These are phyloP conservation scores for Cryptophagus acutangulus DNA, from an alignment of 2,888 invertebrate species.

Conservation along the genomic window DNA sequence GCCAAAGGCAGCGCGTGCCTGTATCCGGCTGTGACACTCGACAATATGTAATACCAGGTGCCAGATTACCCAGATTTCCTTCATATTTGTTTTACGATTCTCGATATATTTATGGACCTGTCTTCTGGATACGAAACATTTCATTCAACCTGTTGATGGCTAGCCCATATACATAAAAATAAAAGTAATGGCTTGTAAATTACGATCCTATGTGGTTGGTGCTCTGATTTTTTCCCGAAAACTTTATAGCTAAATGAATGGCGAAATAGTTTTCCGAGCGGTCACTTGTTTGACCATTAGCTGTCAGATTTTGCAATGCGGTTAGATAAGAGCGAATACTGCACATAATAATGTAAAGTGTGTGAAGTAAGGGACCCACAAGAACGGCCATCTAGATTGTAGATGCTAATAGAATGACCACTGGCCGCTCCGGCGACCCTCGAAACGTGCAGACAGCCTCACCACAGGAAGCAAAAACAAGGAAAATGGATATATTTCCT, in stretches of 20 bases:
- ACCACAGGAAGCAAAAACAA: constrained; percentile 47
- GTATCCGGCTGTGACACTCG: constrained; percentile 34
- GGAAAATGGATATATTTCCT: constrained; percentile 49
- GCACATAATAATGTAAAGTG: constrained; percentile 42
- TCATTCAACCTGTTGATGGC: constrained; percentile 26
- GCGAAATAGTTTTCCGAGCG: constrained; percentile 14
- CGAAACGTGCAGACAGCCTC: constrained; percentile 29
- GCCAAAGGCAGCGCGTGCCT: constrained; percentile 35
- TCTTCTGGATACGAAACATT: constrained; percentile 24
- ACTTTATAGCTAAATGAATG: too few relatives aligned
- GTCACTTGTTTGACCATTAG: constrained; percentile 23
- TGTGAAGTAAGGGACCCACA: constrained; percentile 44
- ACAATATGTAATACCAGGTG: constrained; percentile 38
- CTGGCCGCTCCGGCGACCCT: constrained; percentile 41
- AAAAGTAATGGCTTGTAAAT: too few relatives aligned
- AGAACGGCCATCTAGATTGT: constrained; percentile 50
- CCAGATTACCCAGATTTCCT: constrained; percentile 39
- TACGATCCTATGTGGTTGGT: too few relatives aligned
- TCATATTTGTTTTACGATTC: constrained; percentile 37
- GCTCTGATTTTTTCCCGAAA: too few relatives aligned
- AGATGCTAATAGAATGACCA: constrained; percentile 51
- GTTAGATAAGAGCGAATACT: constrained; percentile 32
- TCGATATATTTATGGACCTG: constrained; percentile 30
- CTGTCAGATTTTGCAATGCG: constrained; percentile 32
- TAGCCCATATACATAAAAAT: too few relatives aligned